Conservation (phyloP, 2,888 invertebrate species). For the Xestoiulus laeticollis region DNA sequence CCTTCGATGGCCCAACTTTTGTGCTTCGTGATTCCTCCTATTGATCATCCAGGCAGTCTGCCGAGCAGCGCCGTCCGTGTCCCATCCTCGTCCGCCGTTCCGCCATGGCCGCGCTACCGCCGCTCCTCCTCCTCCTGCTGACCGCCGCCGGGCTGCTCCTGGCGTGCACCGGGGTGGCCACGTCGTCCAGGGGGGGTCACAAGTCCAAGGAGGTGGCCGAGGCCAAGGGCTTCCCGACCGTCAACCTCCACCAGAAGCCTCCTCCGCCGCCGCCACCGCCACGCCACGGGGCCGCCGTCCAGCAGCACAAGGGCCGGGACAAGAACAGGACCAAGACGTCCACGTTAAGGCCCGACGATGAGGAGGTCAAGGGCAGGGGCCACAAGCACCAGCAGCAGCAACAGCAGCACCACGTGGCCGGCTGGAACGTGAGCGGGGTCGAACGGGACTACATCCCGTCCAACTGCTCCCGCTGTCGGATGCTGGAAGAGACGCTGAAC, state of each 20-base stretch:
- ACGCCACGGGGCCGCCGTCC: neutral
- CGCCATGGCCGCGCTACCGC: neutral
- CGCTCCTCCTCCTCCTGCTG: neutral
- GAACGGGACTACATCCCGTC: conserved; percentile 13
- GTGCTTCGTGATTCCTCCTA: neutral
- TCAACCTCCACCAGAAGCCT: neutral
- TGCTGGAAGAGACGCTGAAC: conserved; percentile 69
- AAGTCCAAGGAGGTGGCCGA: neutral
- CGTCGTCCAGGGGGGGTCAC: neutral
- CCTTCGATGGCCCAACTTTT: neutral
- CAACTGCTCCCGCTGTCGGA: conserved; percentile 61
- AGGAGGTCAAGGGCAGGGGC: neutral
- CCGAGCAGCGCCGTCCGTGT: neutral
- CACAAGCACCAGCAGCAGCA: neutral
- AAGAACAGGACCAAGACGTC: neutral
- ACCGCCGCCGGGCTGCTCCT: conserved; percentile 1
- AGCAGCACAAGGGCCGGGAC: neutral
- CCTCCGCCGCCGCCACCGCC: neutral
- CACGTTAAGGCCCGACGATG: neutral
- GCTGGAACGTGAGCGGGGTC: neutral
- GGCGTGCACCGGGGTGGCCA: neutral
- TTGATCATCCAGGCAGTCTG: neutral
- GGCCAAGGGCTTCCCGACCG: neutral
- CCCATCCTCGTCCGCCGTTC: neutral
- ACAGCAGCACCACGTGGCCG: neutral